Evolutionary conservation across 2,113 vertebrate species (phyloP), one percentile per base, ranked within the genome.

Genomic region (Pachyramphus minor): DNA sequence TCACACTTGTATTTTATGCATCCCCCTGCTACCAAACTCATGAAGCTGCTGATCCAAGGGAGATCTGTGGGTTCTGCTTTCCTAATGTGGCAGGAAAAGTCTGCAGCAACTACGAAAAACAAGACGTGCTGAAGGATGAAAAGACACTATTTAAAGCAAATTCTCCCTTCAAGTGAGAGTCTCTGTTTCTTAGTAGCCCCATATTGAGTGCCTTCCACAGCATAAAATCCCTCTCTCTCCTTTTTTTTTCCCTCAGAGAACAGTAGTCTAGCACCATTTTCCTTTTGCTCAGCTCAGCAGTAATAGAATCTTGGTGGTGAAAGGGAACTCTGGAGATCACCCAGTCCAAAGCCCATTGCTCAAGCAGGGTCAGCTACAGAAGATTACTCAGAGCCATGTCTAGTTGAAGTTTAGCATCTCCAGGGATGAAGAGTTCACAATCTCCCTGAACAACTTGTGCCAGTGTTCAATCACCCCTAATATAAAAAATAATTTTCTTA

Each of bases 81-180:
- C 64, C 31, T 86, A 84, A 82, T 5, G 3, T 10, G 30, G 66
- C 53, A 90, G 64, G 18, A 86, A 87, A 89, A 86, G 69, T 41
- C 86, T 69, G 22, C 55, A 83, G 63, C 58, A 86, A 86, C 42
- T 37, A 76, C 27, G 52, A 83, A 81, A 81, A 69, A 33, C 28
- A 71, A 45, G 31, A 58, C 0, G 0, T 58, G 15, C 49, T 83
- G 64, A 69, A 90, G 39, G 33, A 89, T 55, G 23, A 90, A 92
- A 55, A 82, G 19, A 59, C 35, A 41, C 5, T 14, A 19, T 73
- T 82, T 52, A 93, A 91, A 93, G 41, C 28, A 87, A 89, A 83
- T 87, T 91, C 19, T 83, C 45, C 37, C n/a, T 72, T 79, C 78
- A 87, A 85, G 56, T 1, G 1, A 27, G 30, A 90, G 33, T 50